phyloP scores from a whole-genome alignment of 1,140 invertebrate genomes.

The Halictus rubicundus region DNA sequence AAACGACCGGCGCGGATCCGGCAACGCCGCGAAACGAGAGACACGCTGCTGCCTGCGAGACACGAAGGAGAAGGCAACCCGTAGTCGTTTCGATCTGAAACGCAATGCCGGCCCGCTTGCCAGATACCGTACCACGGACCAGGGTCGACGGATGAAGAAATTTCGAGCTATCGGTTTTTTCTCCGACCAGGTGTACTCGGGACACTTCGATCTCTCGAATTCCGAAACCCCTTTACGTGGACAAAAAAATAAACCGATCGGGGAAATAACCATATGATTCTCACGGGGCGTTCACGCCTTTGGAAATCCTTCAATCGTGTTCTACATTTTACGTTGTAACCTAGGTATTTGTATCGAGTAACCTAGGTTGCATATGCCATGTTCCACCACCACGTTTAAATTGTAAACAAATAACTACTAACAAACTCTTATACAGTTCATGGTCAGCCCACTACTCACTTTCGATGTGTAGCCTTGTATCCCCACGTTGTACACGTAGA shows the following conservation, averaged over 20 bases:
- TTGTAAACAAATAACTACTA: too few relatives aligned
- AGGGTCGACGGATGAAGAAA: constrained; percentile 73
- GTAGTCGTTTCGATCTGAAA: constrained; percentile 50
- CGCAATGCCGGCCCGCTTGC: constrained; percentile 60
- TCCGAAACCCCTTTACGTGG: neutral
- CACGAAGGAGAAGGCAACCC: constrained; percentile 36
- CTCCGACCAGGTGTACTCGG: constrained; percentile 40
- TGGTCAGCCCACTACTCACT: too few relatives aligned
- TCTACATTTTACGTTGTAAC: too few relatives aligned
- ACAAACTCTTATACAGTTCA: too few relatives aligned
- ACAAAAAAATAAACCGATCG: neutral
- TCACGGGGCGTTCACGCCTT: neutral
- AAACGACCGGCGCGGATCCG: constrained; percentile 36
- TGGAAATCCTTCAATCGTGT: neutral
- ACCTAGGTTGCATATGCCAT: too few relatives aligned
- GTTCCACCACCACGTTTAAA: too few relatives aligned
- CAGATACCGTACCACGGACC: constrained; percentile 64
- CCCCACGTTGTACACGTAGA: too few relatives aligned
- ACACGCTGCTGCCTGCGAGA: constrained; percentile 41
- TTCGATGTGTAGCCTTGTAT: too few relatives aligned
- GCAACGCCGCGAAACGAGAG: constrained; percentile 59
- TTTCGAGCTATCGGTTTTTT: constrained; percentile 62
- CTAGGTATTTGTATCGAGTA: too few relatives aligned
- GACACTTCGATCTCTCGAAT: constrained; percentile 5
- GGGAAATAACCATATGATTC: neutral